phyloP scores from a whole-genome alignment of 1,140 invertebrate species.

The Panulirus ornatus region DNA sequence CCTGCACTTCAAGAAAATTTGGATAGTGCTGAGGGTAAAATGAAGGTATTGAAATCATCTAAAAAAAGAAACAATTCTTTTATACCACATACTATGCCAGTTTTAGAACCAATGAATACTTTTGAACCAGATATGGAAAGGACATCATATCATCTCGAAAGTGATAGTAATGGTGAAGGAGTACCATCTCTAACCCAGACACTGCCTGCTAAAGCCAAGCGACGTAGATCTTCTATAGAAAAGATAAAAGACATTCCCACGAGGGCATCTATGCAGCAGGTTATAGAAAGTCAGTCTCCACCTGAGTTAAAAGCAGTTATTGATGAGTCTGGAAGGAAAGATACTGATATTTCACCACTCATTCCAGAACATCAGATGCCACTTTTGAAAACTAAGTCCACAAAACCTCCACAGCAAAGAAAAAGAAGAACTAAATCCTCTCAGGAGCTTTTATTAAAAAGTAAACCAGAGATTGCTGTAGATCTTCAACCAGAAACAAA shows the following conservation, averaged over 20 bases:
- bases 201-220: constrained; percentile 3
- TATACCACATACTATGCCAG: constrained; percentile 30
- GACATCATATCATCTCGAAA: neutral
- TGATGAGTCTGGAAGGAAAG: neutral
- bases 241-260: constrained; percentile 50
- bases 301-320: neutral
- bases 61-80: neutral
- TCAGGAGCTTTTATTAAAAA: neutral
- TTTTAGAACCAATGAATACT: constrained; percentile 46
- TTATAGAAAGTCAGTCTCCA: constrained; percentile 1
- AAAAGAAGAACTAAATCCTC: constrained; percentile 16
- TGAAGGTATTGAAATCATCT: neutral
- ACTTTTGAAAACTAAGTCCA: neutral
- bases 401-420: constrained; percentile 18
- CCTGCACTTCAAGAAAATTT: too few species aligned
- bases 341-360: neutral
- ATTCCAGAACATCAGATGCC: neutral
- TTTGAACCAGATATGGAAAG: neutral
- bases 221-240: constrained; percentile 44
- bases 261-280: neutral
- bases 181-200: neutral
- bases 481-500: neutral
- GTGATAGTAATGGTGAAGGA: constrained; percentile 27
- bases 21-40: neutral
- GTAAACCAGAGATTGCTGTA: neutral